phyloP scores from a whole-genome alignment of 2,113 vertebrate species.

The Emydocephalus ijimae region DNA sequence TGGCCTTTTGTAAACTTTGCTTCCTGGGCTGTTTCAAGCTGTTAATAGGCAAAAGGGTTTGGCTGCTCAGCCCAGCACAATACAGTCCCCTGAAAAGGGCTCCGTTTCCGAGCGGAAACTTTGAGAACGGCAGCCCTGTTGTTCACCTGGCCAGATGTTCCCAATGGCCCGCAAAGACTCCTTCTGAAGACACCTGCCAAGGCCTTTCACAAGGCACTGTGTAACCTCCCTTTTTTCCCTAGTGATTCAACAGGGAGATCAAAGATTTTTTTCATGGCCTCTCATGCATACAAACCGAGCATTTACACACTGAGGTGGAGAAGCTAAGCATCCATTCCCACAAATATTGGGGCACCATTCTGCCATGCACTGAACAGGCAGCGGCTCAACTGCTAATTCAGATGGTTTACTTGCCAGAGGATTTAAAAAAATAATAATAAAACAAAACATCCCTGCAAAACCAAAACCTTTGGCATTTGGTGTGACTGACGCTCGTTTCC shows the following conservation, averaged over 20 bases:
- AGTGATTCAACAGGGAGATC: constrained; percentile 66
- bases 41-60: background rate
- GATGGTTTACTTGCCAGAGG: background rate
- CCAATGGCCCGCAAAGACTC: background rate
- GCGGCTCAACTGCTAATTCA: background rate
- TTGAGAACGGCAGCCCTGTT: background rate
- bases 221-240: constrained; percentile 64
- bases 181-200: background rate
- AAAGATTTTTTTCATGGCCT: constrained; percentile 73
- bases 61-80: background rate
- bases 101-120: background rate
- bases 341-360: background rate
- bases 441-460: background rate
- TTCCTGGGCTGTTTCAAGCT: background rate
- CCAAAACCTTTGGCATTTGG: background rate
- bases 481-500: background rate
- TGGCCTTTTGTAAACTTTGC: background rate
- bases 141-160: constrained; percentile 14
- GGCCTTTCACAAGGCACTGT: background rate
- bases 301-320: constrained; percentile 62
- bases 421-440: background rate
- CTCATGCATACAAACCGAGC: constrained; percentile 70
- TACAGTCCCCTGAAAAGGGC: background rate
- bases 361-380: background rate
- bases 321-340: constrained; percentile 12